These are phyloP conservation scores for Drosophila auraria DNA, from an alignment of 1,140 invertebrate genomes.

Conservation along the genomic window DNA sequence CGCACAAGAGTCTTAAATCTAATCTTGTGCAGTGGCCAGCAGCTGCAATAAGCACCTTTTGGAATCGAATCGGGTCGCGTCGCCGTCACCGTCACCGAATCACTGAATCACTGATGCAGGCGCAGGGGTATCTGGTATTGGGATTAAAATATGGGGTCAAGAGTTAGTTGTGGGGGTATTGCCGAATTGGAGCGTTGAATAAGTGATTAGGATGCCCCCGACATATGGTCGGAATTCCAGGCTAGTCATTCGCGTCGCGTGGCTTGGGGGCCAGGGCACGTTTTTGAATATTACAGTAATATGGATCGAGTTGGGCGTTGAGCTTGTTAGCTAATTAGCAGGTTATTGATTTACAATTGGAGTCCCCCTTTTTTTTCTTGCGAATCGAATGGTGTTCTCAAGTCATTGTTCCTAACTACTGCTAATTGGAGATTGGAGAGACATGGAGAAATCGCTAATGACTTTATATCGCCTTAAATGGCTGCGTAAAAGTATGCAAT, in stretches of 20 bases:
- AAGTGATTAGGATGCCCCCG: slow-evolving; percentile 59
- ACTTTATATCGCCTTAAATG: neutral
- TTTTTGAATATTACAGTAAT: slow-evolving; percentile 64
- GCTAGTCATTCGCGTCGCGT: neutral
- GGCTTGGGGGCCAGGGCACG: slow-evolving; percentile 11
- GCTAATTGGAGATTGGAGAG: too few relatives aligned
- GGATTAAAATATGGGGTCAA: slow-evolving; percentile 8
- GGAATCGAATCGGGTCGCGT: neutral
- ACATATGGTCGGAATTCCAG: slow-evolving; percentile 70
- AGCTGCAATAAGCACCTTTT: slow-evolving; percentile 92
- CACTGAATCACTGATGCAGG: slow-evolving; percentile 10
- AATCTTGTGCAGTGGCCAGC: slow-evolving; percentile 98
- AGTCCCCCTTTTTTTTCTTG: neutral
- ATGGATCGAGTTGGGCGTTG: slow-evolving; percentile 18
- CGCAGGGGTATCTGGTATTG: too few relatives aligned
- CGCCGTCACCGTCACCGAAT: slow-evolving; percentile 9
- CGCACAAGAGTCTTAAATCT: slow-evolving; percentile 96
- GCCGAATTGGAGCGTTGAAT: slow-evolving; percentile 48
- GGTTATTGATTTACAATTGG: slow-evolving; percentile 54
- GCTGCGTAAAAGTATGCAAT: neutral
- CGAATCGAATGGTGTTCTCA: neutral
- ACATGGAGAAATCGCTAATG: too few relatives aligned
- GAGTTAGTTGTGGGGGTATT: slow-evolving; percentile 1
- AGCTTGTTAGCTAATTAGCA: neutral
- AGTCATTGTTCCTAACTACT: too few relatives aligned